Conservation (phyloP, 2,888 invertebrate genomes). For the Neoascia interrupta region DNA sequence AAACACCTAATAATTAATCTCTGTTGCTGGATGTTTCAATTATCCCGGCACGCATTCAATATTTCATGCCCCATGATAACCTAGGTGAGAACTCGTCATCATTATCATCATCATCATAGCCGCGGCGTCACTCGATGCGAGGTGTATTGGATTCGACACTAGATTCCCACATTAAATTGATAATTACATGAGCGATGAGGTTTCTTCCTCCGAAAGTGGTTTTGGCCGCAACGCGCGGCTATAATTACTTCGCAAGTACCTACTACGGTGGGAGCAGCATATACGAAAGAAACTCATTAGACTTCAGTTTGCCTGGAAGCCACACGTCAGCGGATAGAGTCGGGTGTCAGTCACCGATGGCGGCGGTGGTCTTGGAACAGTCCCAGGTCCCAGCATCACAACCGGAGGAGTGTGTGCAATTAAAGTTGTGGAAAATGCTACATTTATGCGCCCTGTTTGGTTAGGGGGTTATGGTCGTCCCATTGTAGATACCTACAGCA, state of each 20-base stretch:
- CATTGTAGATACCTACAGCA: slow-evolving; percentile 11
- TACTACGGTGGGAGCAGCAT: slow-evolving; percentile 21
- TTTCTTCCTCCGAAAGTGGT: slow-evolving; percentile 41
- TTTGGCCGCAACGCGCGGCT: slow-evolving; percentile 5
- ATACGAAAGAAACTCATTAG: slow-evolving; percentile 48
- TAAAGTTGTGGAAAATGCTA: slow-evolving; percentile 38
- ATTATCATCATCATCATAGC: slow-evolving; percentile 8
- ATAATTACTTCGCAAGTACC: slow-evolving; percentile 51
- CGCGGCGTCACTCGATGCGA: no score
- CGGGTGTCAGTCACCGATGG: slow-evolving; percentile 39
- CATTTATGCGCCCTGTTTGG: slow-evolving; percentile 33
- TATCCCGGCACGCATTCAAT: slow-evolving; percentile 63
- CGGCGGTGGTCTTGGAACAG: not conserved
- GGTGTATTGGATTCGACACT: slow-evolving; percentile 33
- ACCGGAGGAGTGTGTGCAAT: slow-evolving; percentile 45
- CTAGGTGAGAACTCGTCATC: slow-evolving; percentile 54
- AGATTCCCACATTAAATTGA: slow-evolving; percentile 66
- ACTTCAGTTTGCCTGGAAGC: slow-evolving; percentile 45
- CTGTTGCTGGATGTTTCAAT: slow-evolving; percentile 59
- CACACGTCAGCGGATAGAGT: slow-evolving; percentile 40
- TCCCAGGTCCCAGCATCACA: no score
- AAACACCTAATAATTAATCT: slow-evolving; percentile 65
- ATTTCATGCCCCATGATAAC: slow-evolving; percentile 51
- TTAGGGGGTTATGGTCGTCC: slow-evolving; percentile 41
- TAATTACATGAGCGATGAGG: slow-evolving; percentile 65